Percentiles rank a stretch among this genome's conserved stretches.
Conservation (phyloP, 92 coral and sea anemone genomes). For the Blastomussa wellsi region DNA sequence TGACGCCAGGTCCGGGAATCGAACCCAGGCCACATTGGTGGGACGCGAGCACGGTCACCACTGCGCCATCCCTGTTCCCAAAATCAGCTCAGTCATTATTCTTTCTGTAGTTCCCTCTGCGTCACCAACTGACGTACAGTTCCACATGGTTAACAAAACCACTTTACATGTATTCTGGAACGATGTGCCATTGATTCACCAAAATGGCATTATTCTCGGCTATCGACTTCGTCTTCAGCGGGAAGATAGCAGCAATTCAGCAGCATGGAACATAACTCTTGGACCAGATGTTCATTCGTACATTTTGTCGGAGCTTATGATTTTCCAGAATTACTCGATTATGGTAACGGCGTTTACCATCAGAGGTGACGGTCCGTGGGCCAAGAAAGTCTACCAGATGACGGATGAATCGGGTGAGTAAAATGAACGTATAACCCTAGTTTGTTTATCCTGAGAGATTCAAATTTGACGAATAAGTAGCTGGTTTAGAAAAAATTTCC, state of each 20-base stretch:
- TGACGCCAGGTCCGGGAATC: too few relatives aligned
- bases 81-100: too few relatives aligned
- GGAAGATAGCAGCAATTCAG: constrained; percentile 4
- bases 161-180: constrained; percentile 53
- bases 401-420: constrained; percentile 69
- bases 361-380: constrained; percentile 47
- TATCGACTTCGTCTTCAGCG: constrained; percentile 35
- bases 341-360: constrained; percentile 42
- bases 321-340: constrained; percentile 52
- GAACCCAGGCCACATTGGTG: too few relatives aligned
- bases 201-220: constrained; percentile 62
- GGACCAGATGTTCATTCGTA: neutral
- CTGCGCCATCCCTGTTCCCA: too few relatives aligned
- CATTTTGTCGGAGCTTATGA: constrained; percentile 24
- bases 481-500: too few relatives aligned
- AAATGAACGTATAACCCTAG: neutral
- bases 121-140: constrained; percentile 32
- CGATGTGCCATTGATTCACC: constrained; percentile 38
- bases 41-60: too few relatives aligned
- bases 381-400: constrained; percentile 10
- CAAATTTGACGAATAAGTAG: too few relatives aligned
- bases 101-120: constrained; percentile 54
- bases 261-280: constrained; percentile 32
- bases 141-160: constrained; percentile 46
- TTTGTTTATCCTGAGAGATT: neutral